Percentiles rank a stretch among this genome's conserved stretches.
phyloP scores from a whole-genome alignment of 2,113 vertebrate species.

The Hiodon tergisus region DNA sequence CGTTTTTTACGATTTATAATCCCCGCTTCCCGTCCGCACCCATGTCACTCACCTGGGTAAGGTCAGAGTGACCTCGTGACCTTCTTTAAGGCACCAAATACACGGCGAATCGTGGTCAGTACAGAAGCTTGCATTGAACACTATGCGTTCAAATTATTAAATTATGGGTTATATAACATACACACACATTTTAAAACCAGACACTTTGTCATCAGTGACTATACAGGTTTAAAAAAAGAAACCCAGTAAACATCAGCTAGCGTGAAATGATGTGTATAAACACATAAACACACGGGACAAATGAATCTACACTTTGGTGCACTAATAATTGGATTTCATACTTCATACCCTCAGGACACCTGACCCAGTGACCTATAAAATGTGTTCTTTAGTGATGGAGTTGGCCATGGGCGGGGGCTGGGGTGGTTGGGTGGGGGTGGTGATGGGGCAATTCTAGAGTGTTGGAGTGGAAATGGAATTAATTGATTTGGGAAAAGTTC shows the following conservation, averaged over 20 bases:
- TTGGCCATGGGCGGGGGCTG: neutral
- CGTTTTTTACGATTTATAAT: conserved; percentile 7
- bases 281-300: neutral
- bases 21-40: neutral
- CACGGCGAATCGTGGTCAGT: too few relatives aligned
- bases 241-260: too few relatives aligned
- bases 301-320: too few relatives aligned
- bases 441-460: conserved; percentile 17
- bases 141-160: too few relatives aligned
- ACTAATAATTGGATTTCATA: neutral
- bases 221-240: too few relatives aligned
- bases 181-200: too few relatives aligned
- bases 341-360: conserved; percentile 7
- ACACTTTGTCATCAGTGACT: too few relatives aligned
- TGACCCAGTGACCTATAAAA: conserved; percentile 10
- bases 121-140: too few relatives aligned
- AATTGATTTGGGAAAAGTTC: conserved; percentile 28
- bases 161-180: too few relatives aligned
- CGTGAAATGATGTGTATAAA: too few relatives aligned
- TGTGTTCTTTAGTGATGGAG: conserved; percentile 15
- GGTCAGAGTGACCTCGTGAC: neutral
- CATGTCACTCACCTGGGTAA: neutral
- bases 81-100: too few relatives aligned
- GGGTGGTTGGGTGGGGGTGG: neutral
- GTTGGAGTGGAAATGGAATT: conserved; percentile 20